Evolutionary conservation across 1,140 invertebrate genomes (phyloP), one percentile per base, ranked within the genome.

Genomic region (Condylostylus longicornis): DNA sequence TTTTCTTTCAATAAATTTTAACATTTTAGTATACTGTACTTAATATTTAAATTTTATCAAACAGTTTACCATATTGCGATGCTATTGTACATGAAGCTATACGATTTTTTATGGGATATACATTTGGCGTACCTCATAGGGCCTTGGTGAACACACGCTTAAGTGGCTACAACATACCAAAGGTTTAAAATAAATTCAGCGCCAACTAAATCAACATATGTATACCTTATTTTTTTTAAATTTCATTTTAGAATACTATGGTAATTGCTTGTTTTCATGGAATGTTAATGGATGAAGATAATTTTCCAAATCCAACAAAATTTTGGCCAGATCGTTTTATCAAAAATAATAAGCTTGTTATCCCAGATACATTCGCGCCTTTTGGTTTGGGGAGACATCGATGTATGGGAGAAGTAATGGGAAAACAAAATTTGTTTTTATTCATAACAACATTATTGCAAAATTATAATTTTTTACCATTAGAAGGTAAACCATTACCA

Each of bases 371-470:
- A 21, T 81, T 77, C 49, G 65, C 82, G 45, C 82, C 83, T 0
- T 90, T 89, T 47, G 79, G 83, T 29, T 62, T 78, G 18, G 81
- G 81, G 57, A 85, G 80, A 48, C 77, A 80, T 53, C 72, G 79
- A 25, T 94, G 88, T 50, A 77, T 89, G 50, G 88, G 88, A 8
- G 85, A 91, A 63, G 64, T 74, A 14, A 53, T 93, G 34, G 86
- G 84, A 1, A 77, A 75, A 46, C 77, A 81, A 40, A 90, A 89
- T 47, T 67, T 93, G 9, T 93, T 93, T 47, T 51, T 90, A 14
- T 84, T 89, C 49, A 77, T 75, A 3, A 72, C 82, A 2, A 69
- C 74, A 0, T 58, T 91, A 17, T 55, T 93, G 33, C 87, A 91
- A 58, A 72, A 70, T 33, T 89, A 84, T 41, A 71, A 69, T 4